These are phyloP conservation scores for Lycodopsis pacificus DNA, from an alignment of 2,797 vertebrate genomes.

Conservation along the genomic window DNA sequence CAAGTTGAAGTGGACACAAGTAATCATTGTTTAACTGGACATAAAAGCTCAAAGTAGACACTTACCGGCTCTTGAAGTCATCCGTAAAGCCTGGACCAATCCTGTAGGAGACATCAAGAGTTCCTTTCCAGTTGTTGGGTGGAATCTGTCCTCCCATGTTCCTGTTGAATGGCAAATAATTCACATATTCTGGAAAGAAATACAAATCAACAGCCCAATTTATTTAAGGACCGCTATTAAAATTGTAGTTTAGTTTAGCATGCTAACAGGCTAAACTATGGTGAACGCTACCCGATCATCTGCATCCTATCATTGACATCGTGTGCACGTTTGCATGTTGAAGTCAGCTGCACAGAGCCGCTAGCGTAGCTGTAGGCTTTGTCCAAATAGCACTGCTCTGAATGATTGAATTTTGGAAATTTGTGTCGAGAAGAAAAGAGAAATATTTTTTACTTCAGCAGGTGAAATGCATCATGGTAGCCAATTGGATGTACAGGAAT, in stretches of 20 bases:
- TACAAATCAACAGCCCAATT: conserved; percentile 14
- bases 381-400: not conserved
- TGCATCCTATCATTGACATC: not conserved
- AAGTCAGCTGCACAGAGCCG: not conserved
- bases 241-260: not conserved
- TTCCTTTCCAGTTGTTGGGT: conserved; percentile 92
- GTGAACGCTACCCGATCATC: not conserved
- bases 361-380: not conserved
- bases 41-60: not conserved
- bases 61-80: conserved; percentile 86
- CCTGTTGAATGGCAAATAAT: conserved; percentile 74
- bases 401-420: not conserved
- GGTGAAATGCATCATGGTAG: conserved; percentile 87
- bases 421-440: not conserved
- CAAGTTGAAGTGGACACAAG: not conserved
- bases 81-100: conserved; percentile 90
- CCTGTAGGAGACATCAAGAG: conserved; percentile 90
- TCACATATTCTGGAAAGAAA: conserved; percentile 6
- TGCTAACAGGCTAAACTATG: not conserved
- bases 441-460: conserved; percentile 84
- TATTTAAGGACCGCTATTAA: not conserved
- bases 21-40: not conserved
- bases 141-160: conserved; percentile 90
- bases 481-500: conserved; percentile 97
- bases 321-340: not conserved